Evolutionary conservation across 2,113 vertebrate genomes (phyloP).

Genomic region (Atlantisia rogersi): DNA sequence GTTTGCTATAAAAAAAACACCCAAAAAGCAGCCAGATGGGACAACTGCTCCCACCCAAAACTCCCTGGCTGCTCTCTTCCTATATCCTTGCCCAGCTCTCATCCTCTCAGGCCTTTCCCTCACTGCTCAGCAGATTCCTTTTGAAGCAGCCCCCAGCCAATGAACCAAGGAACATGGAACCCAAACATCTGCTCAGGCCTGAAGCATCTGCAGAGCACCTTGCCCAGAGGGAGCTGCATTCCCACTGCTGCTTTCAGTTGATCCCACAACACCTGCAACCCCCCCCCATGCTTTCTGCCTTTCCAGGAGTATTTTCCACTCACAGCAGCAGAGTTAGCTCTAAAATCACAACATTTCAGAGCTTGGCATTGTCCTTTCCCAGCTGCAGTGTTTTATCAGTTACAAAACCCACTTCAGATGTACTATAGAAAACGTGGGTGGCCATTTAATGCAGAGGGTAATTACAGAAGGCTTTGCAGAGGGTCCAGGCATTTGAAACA

Average conservation of each 20-base stretch:
- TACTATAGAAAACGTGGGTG: background rate
- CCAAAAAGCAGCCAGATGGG: background rate
- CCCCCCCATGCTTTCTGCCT: background rate
- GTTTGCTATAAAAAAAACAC: background rate
- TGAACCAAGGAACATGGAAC: accelerated
- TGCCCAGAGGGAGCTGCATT: background rate
- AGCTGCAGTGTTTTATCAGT: background rate
- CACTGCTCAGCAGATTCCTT: background rate
- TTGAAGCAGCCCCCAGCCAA: background rate
- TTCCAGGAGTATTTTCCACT: background rate
- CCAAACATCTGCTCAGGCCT: background rate
- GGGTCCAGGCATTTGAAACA: background rate
- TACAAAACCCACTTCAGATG: background rate
- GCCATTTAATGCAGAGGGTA: background rate
- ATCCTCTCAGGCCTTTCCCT: background rate
- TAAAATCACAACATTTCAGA: background rate
- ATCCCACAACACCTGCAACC: background rate
- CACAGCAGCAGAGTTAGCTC: background rate
- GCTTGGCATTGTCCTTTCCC: background rate
- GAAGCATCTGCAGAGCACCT: background rate
- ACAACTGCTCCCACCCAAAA: background rate
- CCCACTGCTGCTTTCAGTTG: background rate
- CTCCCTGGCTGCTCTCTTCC: background rate
- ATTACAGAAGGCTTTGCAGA: background rate
- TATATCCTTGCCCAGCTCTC: background rate